Evolutionary conservation across 2,113 vertebrate species (phyloP), one percentile per base, ranked within the genome.

Genomic region (Oplegnathus fasciatus): DNA sequence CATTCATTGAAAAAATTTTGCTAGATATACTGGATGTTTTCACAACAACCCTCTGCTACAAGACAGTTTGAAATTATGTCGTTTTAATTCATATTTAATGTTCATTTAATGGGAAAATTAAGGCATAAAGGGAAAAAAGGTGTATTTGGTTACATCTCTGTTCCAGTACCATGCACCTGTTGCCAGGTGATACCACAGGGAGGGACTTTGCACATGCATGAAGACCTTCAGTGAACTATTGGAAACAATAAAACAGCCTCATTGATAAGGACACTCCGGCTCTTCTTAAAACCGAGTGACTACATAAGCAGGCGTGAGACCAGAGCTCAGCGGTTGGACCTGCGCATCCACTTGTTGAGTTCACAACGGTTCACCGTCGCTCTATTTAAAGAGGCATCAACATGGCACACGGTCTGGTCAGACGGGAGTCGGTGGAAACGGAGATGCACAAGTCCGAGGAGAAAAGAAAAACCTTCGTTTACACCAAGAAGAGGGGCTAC

Each of bases 401-500:
- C 93, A 96, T 96, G 95, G 88, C 92, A 81, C 94, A 82, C 88
- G 92, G 86, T 30, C 75, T 78, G 66, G 94, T 87, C 86, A 91
- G 91, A 84, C 93, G 89, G 54, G 94, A 96, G 88, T 94, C 95
- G 1, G 85, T 92, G 87, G 93, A 95, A 69, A 93, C 91, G 44
- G 95, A 96, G 89, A 95, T 95, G 94, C 82, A 94, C 60, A 94
- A 86, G 75, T 92, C 86, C 68, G 80, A 81, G 57, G 92, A 91
- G 24, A 82, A 84, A 46, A 50, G 66, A 20, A 94, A 91, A 73
- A 91, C 84, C 24, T 93, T 94, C 37, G 90, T 95, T 32, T 94
- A 94, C 94, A 96, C 96, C 69, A 95, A 94, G 94, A 96, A 96
- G 91, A 95, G 96, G 94, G 96, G 97, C 91, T 96, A 95, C 92